A percentile compares a stretch with the other conserved stretches of the same genome.
These are phyloP conservation scores for Cydia amplana DNA, from an alignment of 1,140 invertebrate species.

Conservation along the genomic window DNA sequence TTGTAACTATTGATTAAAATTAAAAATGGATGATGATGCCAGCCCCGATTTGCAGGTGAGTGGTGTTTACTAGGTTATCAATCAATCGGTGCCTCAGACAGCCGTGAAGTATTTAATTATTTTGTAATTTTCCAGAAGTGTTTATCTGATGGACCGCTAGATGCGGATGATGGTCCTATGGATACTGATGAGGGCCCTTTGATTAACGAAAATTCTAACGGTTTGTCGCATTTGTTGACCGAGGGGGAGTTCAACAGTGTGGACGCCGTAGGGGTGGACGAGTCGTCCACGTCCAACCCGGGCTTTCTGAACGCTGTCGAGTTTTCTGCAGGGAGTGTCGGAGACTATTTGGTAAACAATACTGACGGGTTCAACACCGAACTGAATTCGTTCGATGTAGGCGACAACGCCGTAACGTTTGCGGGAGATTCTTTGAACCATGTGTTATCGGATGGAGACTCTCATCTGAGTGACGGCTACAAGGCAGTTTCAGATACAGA, in stretches of 20 bases:
- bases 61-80: constrained; percentile 51
- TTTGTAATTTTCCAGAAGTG: constrained; percentile 57
- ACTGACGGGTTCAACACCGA: constrained; percentile 60
- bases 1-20: constrained; percentile 28
- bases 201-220: constrained; percentile 74
- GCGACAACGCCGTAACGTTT: constrained; percentile 70
- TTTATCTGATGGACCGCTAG: constrained; percentile 63
- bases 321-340: constrained; percentile 66
- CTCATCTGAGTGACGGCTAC: constrained; percentile 57
- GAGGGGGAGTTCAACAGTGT: constrained; percentile 72
- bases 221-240: constrained; percentile 68
- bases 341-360: constrained; percentile 70
- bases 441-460: constrained; percentile 66
- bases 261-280: constrained; percentile 64
- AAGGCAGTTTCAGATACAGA: constrained; percentile 60
- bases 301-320: constrained; percentile 72
- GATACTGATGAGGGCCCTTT: constrained; percentile 71
- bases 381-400: constrained; percentile 65
- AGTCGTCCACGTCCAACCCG: constrained; percentile 71
- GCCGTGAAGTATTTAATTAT: constrained; percentile 33
- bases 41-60: constrained; percentile 67
- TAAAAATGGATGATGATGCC: constrained; percentile 67
- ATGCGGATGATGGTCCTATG: constrained; percentile 67
- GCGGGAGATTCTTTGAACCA: constrained; percentile 67
- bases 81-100: constrained; percentile 26